Base-by-base conservation (phyloP, 2,888 invertebrate genomes). In the Melieria picta region DNA sequence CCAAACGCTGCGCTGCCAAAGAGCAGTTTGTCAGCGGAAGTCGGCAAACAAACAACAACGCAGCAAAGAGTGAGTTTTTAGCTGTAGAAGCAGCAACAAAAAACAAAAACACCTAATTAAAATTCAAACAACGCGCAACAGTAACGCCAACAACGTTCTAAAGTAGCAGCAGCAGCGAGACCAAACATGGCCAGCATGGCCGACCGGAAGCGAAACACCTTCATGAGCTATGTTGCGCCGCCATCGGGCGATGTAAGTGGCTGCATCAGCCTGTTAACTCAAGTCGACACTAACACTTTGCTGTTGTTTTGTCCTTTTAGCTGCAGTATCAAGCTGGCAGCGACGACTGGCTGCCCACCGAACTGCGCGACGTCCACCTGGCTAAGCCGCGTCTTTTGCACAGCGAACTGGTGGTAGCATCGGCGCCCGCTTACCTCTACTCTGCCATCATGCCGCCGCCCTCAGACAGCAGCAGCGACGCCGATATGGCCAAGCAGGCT, bases 351-450 rank as follows among this genome's bases (percentile, higher is more conserved):
- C 74, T 83, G 76, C 80, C 83, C 57, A 82, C 80, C 71, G 84
- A 83, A 71, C 70, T 82, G 77, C 77, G 84, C 1, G 83, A 83
- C 58, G 83, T 84, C 1, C 83, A 83, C 55, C 58, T 80, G 76
- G 82, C 83, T 13, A 79, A 78, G 71, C 83, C 83, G 0, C 82
- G 82, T 4, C 74, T 84, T 43, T 65, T 84, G 55, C 47, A 79
- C 45, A 79, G 80, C 67, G 97, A 98, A 88, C 89, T 92, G 78
- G 89, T 94, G 73, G 93, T 95, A 71, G 93, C 93, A 45, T 92
- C 92, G 79, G 95, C 94, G 84, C 96, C 96, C 73, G 96, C 96
- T 74, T 89, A 95, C 77, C 90, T 96, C 90, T 94, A 93, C 86
- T 91, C 93, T 67, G 93, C 96, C 11, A 85, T 85, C 45, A 82